Conservation (phyloP, 1,140 invertebrate genomes). For the Meteorus sp. region DNA sequence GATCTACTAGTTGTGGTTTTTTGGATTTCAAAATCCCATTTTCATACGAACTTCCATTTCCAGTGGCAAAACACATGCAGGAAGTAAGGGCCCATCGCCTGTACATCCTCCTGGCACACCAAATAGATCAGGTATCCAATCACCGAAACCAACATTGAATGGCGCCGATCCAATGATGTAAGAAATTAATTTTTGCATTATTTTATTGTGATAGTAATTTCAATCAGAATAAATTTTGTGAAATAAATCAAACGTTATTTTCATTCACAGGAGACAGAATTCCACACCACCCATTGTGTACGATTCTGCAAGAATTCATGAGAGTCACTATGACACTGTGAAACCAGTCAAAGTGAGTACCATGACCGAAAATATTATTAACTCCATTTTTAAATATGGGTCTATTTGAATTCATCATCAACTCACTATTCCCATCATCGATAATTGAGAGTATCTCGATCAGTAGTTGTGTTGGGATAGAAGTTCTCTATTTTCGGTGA, state of each 20-base stretch:
- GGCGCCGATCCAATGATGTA: conserved; percentile 49
- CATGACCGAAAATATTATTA: background rate
- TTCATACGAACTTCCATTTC: too few relatives aligned
- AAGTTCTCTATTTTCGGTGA: too few relatives aligned
- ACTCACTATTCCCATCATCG: too few relatives aligned
- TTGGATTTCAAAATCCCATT: too few relatives aligned
- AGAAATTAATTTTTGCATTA: conserved; percentile 29
- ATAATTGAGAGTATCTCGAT: too few relatives aligned
- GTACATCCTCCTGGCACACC: conserved; percentile 49
- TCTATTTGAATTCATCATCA: too few relatives aligned
- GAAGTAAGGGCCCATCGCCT: conserved; percentile 53
- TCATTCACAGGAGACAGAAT: conserved; percentile 49
- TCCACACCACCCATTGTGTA: conserved; percentile 44
- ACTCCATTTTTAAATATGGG: conserved; percentile 23
- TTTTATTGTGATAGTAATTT: background rate
- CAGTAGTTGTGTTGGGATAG: too few relatives aligned
- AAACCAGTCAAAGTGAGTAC: conserved; percentile 55
- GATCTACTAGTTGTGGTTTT: too few relatives aligned
- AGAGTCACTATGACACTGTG: conserved; percentile 58
- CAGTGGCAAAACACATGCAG: conserved; percentile 51
- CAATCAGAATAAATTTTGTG: too few relatives aligned
- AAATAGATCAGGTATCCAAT: conserved; percentile 52
- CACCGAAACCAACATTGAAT: conserved; percentile 52
- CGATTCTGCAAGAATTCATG: conserved; percentile 53
- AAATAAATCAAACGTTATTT: conserved; percentile 12